A percentile compares a stretch with the other conserved stretches of the same genome.
These are phyloP conservation scores for Acanthochromis polyacanthus DNA, from an alignment of 2,113 vertebrate species.

Conservation along the genomic window DNA sequence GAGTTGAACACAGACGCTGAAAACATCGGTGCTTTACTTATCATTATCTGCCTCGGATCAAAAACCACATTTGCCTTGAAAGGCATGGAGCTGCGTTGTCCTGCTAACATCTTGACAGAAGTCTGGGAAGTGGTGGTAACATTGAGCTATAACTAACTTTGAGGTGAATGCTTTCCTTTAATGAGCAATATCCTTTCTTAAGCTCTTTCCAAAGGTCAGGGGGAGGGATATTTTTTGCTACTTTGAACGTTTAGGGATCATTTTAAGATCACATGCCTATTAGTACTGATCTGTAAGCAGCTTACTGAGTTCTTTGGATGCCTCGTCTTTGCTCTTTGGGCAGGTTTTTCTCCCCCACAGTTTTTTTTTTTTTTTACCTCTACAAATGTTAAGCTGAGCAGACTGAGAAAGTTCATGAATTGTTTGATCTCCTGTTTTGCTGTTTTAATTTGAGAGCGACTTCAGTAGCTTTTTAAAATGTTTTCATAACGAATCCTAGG, in stretches of 20 bases:
- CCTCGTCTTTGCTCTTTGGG: conserved; percentile 77
- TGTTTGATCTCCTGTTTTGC: conserved; percentile 12
- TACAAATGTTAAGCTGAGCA: conserved; percentile 51
- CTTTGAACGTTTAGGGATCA: conserved; percentile 83
- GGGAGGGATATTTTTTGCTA: conserved; percentile 79
- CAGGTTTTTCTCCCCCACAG: conserved; percentile 58
- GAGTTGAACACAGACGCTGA: background rate
- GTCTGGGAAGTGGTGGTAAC: conserved; percentile 41
- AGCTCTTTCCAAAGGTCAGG: conserved; percentile 77
- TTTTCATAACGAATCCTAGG: background rate
- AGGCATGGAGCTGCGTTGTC: conserved; percentile 8
- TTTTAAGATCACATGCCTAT: conserved; percentile 84
- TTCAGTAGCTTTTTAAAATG: background rate
- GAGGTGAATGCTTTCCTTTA: conserved; percentile 73
- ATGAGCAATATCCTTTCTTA: conserved; percentile 78
- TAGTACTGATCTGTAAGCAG: conserved; percentile 84
- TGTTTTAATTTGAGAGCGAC: background rate
- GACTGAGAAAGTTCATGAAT: conserved; percentile 45
- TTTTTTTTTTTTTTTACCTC: conserved; percentile 32
- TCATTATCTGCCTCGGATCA: background rate
- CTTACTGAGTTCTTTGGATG: conserved; percentile 87
- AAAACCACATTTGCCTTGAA: conserved; percentile 19
- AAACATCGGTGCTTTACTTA: background rate
- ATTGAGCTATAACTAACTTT: conserved; percentile 48
- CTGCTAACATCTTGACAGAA: background rate